phyloP scores from a whole-genome alignment of 1,140 invertebrate species.

The Pseudomyrmex pallidus region DNA sequence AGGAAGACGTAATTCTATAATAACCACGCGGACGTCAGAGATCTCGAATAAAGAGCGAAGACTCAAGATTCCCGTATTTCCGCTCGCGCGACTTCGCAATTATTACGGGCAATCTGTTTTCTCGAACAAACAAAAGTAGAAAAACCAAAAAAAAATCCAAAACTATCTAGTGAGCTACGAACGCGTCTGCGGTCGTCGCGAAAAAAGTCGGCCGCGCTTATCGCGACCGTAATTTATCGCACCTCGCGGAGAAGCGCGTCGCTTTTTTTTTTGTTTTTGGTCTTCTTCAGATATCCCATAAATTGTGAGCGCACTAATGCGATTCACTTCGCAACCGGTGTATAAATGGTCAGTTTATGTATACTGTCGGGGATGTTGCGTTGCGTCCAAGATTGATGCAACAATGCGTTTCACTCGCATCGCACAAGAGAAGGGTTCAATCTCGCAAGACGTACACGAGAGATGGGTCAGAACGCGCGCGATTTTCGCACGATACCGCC shows the following conservation, averaged over 20 bases:
- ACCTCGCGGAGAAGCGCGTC: conserved; percentile 14
- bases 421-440: too few relatives aligned
- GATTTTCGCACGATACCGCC: background rate
- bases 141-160: background rate
- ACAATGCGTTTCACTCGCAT: conserved; percentile 19
- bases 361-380: background rate
- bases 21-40: background rate
- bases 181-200: background rate
- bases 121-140: background rate
- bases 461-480: background rate
- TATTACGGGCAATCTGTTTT: background rate
- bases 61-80: background rate
- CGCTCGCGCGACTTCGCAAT: background rate
- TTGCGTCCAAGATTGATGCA: conserved; percentile 6
- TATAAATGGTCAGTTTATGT: conserved; percentile 36
- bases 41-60: background rate
- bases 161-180: conserved; percentile 4
- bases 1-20: conserved; percentile 21
- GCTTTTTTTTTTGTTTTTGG: conserved; percentile 20
- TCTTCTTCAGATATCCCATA: background rate
- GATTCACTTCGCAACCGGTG: conserved; percentile 38
- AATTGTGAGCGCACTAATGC: conserved; percentile 29
- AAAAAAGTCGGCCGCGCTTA: conserved; percentile 40
- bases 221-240: conserved; percentile 31
- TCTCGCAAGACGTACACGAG: background rate